phyloP scores from a whole-genome alignment of 2,113 vertebrate species.

The Romanogobio albipinnatus region DNA sequence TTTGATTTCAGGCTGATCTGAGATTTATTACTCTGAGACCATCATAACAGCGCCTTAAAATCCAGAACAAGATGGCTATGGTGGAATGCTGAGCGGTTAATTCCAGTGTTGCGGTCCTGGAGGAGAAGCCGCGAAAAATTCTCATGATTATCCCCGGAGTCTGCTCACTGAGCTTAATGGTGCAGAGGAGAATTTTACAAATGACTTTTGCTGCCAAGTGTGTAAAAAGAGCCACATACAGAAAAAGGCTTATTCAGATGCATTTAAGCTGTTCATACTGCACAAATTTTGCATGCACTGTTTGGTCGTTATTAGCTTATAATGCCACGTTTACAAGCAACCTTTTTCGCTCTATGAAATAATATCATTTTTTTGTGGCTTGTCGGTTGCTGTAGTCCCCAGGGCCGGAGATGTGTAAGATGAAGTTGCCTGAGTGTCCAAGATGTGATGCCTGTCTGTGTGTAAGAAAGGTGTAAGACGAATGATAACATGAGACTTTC shows the following conservation, averaged over 20 bases:
- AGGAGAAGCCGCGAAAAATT: constrained; percentile 13
- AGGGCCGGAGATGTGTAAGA: constrained; percentile 15
- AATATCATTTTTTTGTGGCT: neutral
- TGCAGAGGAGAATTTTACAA: constrained; percentile 12
- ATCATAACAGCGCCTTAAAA: constrained; percentile 50
- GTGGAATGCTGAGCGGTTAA: constrained; percentile 10
- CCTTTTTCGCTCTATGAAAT: neutral
- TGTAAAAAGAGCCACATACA: constrained; percentile 9
- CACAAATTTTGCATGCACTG: neutral
- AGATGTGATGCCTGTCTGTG: constrained; percentile 19
- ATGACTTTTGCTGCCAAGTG: constrained; percentile 19
- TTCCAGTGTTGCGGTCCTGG: constrained; percentile 2
- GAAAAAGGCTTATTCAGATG: constrained; percentile 13
- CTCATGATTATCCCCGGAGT: constrained; percentile 13
- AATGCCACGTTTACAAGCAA: constrained; percentile 1
- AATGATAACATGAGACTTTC: neutral
- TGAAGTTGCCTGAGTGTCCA: neutral
- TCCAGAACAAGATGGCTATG: constrained; percentile 62
- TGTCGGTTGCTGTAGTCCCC: neutral
- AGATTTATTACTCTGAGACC: constrained; percentile 66
- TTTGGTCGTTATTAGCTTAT: constrained; percentile 18
- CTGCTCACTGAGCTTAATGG: constrained; percentile 40
- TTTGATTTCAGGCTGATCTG: constrained; percentile 65
- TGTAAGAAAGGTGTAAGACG: constrained; percentile 7
- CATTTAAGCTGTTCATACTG: neutral